Evolutionary conservation across 1,140 invertebrate genomes (phyloP), one percentile per base, ranked within the genome.

Genomic region (Charaxes varanes): DNA sequence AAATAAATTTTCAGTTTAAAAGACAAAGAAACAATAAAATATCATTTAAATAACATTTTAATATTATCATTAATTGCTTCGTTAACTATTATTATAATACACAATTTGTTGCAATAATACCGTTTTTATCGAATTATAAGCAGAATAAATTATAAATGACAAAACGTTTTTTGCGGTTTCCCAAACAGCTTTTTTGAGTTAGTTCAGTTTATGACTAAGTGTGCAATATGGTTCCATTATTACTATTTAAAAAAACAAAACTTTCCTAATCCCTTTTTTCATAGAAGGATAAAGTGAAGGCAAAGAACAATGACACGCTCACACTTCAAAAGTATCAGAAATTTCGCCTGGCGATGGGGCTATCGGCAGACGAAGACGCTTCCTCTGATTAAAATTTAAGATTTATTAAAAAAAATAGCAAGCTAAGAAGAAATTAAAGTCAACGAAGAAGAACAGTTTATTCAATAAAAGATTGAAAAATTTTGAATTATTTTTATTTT

Each of bases 231-330:
- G n/a, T n/a, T n/a, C n/a, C n/a, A n/a, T n/a, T n/a, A n/a, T n/a
- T n/a, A n/a, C n/a, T n/a, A n/a, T n/a, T n/a, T 15, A 27, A 13
- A 6, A 7, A 24, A 17, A 6, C 10, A 10, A 32, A 18, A 19
- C 4, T 22, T 13, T 7, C 2, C 2, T 0, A 22, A 14, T 23
- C n/a, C 2, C 24, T 15, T 41, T 7, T 24, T 12, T 7, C 26
- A 24, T 24, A 81, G 74, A 82, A 78, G 57, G 73, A 82, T 18
- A 78, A 78, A 63, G 45, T 62, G 18, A 80, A 79, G 59, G 27
- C 46, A n/a, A 74, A 70, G 38, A 64, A 26, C 37, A 58, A 53
- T 32, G 67, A 74, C 10, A 17, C 40, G 1, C 13, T 51, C 4
- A 63, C 57, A 21, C 7, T 61, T 7, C 64, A 76, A 62, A 77